Base-by-base conservation (phyloP, 2,888 invertebrate genomes). In the Sphaeridia pumilis region DNA sequence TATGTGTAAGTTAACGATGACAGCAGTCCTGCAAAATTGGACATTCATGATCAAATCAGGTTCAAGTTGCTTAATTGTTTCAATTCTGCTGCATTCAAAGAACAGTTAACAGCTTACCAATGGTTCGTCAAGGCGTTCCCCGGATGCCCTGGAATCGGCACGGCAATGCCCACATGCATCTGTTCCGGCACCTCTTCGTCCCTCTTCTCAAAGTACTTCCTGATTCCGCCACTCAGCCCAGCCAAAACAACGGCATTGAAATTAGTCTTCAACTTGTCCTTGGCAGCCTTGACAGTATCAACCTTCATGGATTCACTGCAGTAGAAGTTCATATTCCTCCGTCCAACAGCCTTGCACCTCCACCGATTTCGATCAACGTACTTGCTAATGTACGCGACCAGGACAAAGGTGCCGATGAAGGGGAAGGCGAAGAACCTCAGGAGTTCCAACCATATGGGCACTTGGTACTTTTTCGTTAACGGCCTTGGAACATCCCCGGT, bases 141-240 rank as follows among this genome's bases (percentile, higher is more conserved):
- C 2, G 51, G 51, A 45, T 51, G 51, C 20, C 45, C 51, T 4
- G 51, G 51, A n/a, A 51, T 45, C 2, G 51, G 51, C 20, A 51
- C 44, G 2, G 45, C 35, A 2, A 51, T 43, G 4, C 51, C 51
- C 2, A 51, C 51, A 22, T 51, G 51, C 51, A 51, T 51, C 17
- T 45, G 44, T 3, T 31, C 24, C 4, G 51, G 51, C 5, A 51
- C 20, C 20, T 20, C 17, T 21, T 31, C 22, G 14, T 25, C n/a
- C 26, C 36, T 12, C 2, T 12, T 25, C 20, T 31, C 3, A 17
- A 36, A 51, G 28, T 42, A 26, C 26, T 45, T 51, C 3, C 51
- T 24, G 20, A 51, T 51, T 12, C 45, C 51, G 2, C 51, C 51
- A 27, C 36, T 2, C 35, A 51, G 44, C n/a, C 44, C 45, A 4